These are phyloP conservation scores for Agonopterix alstromeriana DNA, from an alignment of 2,888 invertebrate genomes.

Conservation along the genomic window DNA sequence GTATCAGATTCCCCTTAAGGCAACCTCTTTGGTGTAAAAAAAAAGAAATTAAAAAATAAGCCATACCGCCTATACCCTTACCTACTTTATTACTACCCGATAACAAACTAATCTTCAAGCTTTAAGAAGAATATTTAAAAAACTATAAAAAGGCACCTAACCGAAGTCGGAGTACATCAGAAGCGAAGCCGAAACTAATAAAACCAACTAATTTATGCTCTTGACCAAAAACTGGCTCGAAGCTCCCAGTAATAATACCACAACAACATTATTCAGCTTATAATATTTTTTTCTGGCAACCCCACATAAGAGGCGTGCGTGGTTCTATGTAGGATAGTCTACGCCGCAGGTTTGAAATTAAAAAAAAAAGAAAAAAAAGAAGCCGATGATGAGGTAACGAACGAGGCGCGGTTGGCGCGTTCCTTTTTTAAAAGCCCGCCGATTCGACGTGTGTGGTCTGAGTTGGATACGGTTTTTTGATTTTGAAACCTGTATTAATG, in stretches of 20 bases:
- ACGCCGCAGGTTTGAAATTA: constrained; percentile 49
- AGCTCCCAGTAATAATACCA: constrained; percentile 41
- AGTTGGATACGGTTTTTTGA: constrained; percentile 10
- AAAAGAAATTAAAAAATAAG: constrained; percentile 26
- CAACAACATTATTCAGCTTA: constrained; percentile 59
- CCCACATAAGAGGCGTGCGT: constrained; percentile 26
- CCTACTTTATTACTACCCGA: constrained; percentile 60
- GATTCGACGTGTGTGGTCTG: constrained; percentile 70
- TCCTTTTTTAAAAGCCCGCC: constrained; percentile 68
- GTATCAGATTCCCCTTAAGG: constrained; percentile 16
- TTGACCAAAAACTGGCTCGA: constrained; percentile 24
- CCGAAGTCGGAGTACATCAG: constrained; percentile 39
- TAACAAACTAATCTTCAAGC: constrained; percentile 63
- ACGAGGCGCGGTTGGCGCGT: constrained; percentile 70
- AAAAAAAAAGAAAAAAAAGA: constrained; percentile 45
- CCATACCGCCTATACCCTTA: constrained; percentile 33
- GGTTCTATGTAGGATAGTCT: constrained; percentile 66
- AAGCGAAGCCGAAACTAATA: constrained; percentile 44
- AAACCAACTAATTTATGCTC: constrained; percentile 59
- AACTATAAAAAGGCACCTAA: constrained; percentile 50
- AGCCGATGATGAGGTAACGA: constrained; percentile 73
- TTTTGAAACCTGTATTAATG: constrained; percentile 12
- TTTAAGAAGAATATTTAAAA: constrained; percentile 59
- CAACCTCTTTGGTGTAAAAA: constrained; percentile 11
- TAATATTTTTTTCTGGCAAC: constrained; percentile 38